A percentile compares a stretch with the other conserved stretches of the same genome.
Conservation (phyloP, 2,113 vertebrate genomes). For the Tylochromis polylepis region DNA sequence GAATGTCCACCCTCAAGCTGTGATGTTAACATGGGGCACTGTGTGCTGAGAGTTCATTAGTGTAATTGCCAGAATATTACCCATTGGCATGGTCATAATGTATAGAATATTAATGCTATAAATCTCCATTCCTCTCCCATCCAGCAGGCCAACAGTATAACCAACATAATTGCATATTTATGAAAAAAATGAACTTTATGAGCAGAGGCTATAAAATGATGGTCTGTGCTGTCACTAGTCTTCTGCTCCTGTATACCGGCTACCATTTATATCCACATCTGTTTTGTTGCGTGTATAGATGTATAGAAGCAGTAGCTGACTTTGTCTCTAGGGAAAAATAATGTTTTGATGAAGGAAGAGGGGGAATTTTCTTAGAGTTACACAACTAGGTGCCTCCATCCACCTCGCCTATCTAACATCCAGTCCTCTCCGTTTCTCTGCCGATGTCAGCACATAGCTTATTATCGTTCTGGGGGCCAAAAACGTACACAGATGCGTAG, state of each 20-base stretch:
- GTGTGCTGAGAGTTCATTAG: conserved; percentile 64
- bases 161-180: conserved; percentile 45
- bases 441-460: conserved; percentile 62
- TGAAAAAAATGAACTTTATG: conserved; percentile 29
- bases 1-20: conserved; percentile 60
- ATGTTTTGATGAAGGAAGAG: conserved; percentile 55
- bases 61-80: conserved; percentile 66
- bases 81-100: conserved; percentile 63
- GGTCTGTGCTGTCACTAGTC: not conserved
- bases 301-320: not conserved
- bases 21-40: conserved; percentile 59
- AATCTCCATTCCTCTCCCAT: conserved; percentile 40
- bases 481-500: conserved; percentile 24
- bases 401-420: conserved; percentile 7
- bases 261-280: conserved; percentile 27
- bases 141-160: not conserved
- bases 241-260: not conserved
- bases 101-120: conserved; percentile 63
- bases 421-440: conserved; percentile 10
- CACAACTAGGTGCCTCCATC: conserved; percentile 39
- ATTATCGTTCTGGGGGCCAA: conserved; percentile 19
- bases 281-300: conserved; percentile 11
- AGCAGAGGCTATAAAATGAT: not conserved
- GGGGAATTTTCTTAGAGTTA: conserved; percentile 59
- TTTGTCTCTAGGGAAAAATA: conserved; percentile 40